Conservation (phyloP, 2,797 vertebrate species). For the Protosalanx chinensis region DNA sequence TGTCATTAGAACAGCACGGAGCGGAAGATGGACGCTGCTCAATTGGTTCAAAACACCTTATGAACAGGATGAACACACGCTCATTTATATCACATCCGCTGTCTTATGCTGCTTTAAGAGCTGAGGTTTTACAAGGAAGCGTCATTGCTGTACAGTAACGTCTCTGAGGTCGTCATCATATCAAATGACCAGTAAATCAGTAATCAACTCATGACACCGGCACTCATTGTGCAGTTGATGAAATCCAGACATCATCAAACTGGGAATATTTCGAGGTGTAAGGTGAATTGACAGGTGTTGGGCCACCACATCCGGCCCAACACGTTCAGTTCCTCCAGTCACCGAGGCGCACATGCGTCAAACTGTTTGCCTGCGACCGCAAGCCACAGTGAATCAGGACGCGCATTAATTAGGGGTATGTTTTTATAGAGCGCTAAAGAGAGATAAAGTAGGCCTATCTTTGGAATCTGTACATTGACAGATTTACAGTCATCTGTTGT, state of each 20-base stretch:
- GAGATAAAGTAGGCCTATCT: conserved; percentile 30
- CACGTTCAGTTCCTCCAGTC: conserved; percentile 1
- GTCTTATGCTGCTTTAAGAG: too few species aligned
- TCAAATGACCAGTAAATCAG: not conserved
- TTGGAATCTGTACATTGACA: conserved; percentile 34
- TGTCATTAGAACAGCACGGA: not conserved
- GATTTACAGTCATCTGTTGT: not conserved
- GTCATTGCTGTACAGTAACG: too few species aligned
- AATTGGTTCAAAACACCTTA: not conserved
- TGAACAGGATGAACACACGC: too few species aligned
- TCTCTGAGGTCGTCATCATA: too few species aligned
- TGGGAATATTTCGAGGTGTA: conserved; percentile 56
- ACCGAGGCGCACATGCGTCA: conserved; percentile 29
- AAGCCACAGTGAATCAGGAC: conserved; percentile 49
- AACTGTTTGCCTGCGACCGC: conserved; percentile 40
- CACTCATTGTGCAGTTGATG: conserved; percentile 11
- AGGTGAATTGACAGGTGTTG: conserved; percentile 62
- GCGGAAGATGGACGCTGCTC: not conserved
- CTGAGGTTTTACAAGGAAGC: too few species aligned
- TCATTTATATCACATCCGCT: too few species aligned
- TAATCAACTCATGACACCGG: not conserved
- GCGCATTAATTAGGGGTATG: conserved; percentile 42
- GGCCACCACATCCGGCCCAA: conserved; percentile 37
- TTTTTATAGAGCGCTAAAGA: conserved; percentile 38
- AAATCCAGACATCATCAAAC: conserved; percentile 11